These are phyloP conservation scores for Bombycilla garrulus DNA, from an alignment of 2,113 vertebrate species.

Conservation along the genomic window DNA sequence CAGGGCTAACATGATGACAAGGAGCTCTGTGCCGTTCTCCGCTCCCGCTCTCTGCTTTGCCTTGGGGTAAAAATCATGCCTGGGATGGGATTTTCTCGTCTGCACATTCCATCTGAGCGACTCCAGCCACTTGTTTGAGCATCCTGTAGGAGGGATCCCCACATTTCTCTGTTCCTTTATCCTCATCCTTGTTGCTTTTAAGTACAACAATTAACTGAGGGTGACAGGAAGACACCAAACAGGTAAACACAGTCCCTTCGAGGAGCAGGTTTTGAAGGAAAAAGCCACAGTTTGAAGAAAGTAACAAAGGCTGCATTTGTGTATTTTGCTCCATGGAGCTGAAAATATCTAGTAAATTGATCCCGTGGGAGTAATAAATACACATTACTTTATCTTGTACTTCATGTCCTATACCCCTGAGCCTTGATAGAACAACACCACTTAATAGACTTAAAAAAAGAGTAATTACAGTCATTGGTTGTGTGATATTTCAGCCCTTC, in stretches of 20 bases:
- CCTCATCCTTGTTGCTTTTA: neutral
- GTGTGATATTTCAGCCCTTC: slow-evolving; percentile 84
- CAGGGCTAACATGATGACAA: slow-evolving; percentile 28
- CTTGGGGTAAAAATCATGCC: slow-evolving; percentile 18
- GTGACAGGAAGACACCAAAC: neutral
- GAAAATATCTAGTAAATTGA: slow-evolving; percentile 86
- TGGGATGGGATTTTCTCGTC: neutral
- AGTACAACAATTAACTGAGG: neutral
- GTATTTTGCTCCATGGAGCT: slow-evolving; percentile 82
- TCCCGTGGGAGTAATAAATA: slow-evolving; percentile 87
- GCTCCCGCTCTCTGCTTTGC: slow-evolving; percentile 14
- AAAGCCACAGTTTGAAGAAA: slow-evolving; percentile 70
- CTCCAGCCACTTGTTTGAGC: slow-evolving; percentile 38
- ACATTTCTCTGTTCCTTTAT: neutral
- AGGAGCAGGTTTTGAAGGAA: slow-evolving; percentile 62
- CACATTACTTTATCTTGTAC: slow-evolving; percentile 89
- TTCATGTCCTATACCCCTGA: slow-evolving; percentile 86
- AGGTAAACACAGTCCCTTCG: neutral
- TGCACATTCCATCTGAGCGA: slow-evolving; percentile 18
- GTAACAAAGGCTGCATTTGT: slow-evolving; percentile 81
- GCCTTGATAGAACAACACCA: slow-evolving; percentile 83
- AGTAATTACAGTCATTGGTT: slow-evolving; percentile 87
- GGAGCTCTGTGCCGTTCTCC: neutral
- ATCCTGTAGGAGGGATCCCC: neutral
- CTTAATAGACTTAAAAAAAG: slow-evolving; percentile 90